Evolutionary conservation across 2,888 invertebrate genomes (phyloP), one percentile per base, ranked within the genome.

Genomic region (Geotrupes spiniger): DNA sequence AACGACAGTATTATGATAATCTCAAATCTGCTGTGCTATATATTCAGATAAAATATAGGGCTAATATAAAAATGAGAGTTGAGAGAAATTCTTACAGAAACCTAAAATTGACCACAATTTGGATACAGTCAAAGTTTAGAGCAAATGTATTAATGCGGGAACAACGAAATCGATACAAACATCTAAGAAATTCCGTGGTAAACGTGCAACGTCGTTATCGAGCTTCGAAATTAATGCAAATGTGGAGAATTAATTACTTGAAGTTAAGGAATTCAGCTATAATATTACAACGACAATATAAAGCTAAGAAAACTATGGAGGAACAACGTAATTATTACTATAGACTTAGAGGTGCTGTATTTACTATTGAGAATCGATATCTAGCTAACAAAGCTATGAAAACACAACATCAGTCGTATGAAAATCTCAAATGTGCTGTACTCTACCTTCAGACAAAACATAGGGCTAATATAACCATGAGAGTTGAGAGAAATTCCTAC

Each of bases 361-460:
- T 42, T 26, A 9, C 2, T 10, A 42, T 47, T 31, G 58, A 60
- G 42, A 49, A 40, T 21, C 31, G n/a, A n/a, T n/a, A n/a, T n/a
- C n/a, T n/a, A n/a, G n/a, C n/a, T n/a, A n/a, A n/a, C n/a, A n/a
- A n/a, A 47, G 26, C 27, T 5, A 9, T 69, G 74, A 1, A n/a
- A 1, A 8, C 1, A 2, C 28, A 51, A 12, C n/a, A 16, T 27
- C 9, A 45, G 4, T 54, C 56, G 10, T 44, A 45, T 8, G 6
- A 47, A 31, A 41, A 26, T 1, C 52, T 73, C 6, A 75, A 71
- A 43, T 63, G 69, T 3, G 72, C 78, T 4, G 62, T 68, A 0
- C 57, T 75, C 72, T n/a, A 52, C 5, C 55, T 78, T 15, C 78
- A 79, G 53, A 61, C 62, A 29, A 72, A 60, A 37, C 78, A 73